A percentile compares a stretch with the other conserved stretches of the same genome.
Conservation (phyloP, 1,140 invertebrate genomes). For the Armadillidium nasatum region DNA sequence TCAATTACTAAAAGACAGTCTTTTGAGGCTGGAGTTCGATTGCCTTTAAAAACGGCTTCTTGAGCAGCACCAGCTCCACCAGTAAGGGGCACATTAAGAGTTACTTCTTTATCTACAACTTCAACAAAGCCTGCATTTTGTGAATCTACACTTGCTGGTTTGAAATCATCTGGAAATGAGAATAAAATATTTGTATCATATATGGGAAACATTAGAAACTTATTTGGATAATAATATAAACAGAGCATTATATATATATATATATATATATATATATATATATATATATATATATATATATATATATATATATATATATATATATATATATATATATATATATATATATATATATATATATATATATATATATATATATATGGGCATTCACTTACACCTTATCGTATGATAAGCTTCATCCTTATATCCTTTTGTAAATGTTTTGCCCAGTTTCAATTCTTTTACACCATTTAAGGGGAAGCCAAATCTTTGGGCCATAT, state of each 20-base stretch:
- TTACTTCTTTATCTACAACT: not conserved
- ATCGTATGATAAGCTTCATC: not conserved
- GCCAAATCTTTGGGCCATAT: not conserved
- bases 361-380: too few species aligned
- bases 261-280: too few species aligned
- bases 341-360: too few species aligned
- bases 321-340: too few species aligned
- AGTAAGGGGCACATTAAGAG: not conserved
- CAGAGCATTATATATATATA: too few species aligned
- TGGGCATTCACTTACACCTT: not conserved
- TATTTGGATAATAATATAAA: too few species aligned
- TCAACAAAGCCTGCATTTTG: not conserved
- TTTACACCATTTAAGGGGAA: not conserved
- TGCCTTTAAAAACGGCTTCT: not conserved
- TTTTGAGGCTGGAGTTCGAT: constrained; percentile 59
- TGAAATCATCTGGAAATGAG: not conserved
- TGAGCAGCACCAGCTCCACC: not conserved
- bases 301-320: too few species aligned
- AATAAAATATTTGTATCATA: not conserved
- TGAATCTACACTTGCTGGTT: not conserved
- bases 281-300: too few species aligned
- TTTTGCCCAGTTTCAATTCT: not conserved
- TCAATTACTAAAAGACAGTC: constrained; percentile 95
- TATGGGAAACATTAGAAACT: too few species aligned
- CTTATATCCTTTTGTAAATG: not conserved